phyloP scores from a whole-genome alignment of 1,140 invertebrate genomes.

The Phthorimaea operculella region DNA sequence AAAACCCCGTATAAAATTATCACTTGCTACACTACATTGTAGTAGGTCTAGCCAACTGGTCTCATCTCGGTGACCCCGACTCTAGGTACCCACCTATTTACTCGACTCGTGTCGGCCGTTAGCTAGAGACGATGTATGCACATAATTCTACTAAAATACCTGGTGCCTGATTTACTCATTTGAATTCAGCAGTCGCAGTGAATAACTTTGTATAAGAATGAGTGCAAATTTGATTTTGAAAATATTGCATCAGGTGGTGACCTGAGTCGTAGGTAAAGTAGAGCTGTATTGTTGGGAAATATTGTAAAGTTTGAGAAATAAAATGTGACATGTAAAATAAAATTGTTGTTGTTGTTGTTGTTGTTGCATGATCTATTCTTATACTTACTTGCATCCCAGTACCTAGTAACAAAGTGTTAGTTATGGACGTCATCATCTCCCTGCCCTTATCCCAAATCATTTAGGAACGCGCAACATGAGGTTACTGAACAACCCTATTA shows the following conservation, averaged over 20 bases:
- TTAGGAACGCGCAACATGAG: too few species aligned
- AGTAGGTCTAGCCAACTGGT: not conserved
- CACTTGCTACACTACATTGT: too few species aligned
- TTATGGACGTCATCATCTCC: too few species aligned
- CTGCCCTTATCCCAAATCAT: too few species aligned
- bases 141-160: conserved; percentile 14
- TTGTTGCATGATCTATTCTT: too few species aligned
- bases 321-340: too few species aligned
- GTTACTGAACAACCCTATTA: too few species aligned
- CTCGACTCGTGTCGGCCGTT: conserved; percentile 22
- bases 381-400: too few species aligned
- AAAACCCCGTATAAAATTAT: too few species aligned
- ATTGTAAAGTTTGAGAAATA: too few species aligned
- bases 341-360: too few species aligned
- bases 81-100: conserved; percentile 19
- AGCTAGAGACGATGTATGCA: conserved; percentile 9
- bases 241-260: conserved; percentile 6
- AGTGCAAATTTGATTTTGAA: conserved; percentile 18
- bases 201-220: conserved; percentile 23
- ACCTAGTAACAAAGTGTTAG: too few species aligned
- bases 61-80: conserved; percentile 30
- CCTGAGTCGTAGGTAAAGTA: conserved; percentile 10
- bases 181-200: conserved; percentile 24
- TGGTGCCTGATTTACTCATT: conserved; percentile 7
- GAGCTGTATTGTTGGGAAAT: not conserved